Evolutionary conservation across 2,888 invertebrate genomes (phyloP), one percentile per base, ranked within the genome.

Genomic region (Oasisia sp.): DNA sequence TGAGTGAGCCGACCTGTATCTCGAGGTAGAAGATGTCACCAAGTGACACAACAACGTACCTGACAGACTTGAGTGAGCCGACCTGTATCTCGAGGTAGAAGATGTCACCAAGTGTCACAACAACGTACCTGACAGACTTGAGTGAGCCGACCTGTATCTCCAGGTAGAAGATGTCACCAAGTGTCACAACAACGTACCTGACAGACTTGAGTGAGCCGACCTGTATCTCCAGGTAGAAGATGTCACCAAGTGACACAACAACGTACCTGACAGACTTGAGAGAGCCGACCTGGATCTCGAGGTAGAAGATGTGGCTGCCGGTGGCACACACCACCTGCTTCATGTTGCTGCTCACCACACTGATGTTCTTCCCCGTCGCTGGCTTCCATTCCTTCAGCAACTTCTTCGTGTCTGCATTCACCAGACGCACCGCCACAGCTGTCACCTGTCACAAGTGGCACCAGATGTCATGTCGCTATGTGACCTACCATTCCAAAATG

Each of bases 321-420:
- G 98, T 98, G 0, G 99, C 99, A 94, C 98, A 98, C 32, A 98
- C 97, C 94, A 98, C 97, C 97, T 98, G 98, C 11, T 97, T 97
- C n/a, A 92, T 93, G 95, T 98, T 98, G 96, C 98, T 98, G 4
- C 98, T 98, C 1, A 98, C 99, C 27, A 99, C 98, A 94, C 98
- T 98, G 95, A 99, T 98, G 92, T 97, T 98, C 95, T 97, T 98
- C 92, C 97, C 97, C 56, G 97, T 97, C 0, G 95, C 94, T 90
- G 95, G 96, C 89, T 93, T 94, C 96, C 96, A 96, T 92, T 96
- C 96, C 38, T 94, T 93, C 38, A 96, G 94, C 44, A 98, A 96
- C 74, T 97, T 97, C 94, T 98, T 98, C 0, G 97, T 97, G 91
- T 97, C 97, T 91, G 97, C 97, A 91, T 97, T 97, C 1, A 98